phyloP scores from a whole-genome alignment of 2,113 vertebrate genomes.

The Chitala chitala region DNA sequence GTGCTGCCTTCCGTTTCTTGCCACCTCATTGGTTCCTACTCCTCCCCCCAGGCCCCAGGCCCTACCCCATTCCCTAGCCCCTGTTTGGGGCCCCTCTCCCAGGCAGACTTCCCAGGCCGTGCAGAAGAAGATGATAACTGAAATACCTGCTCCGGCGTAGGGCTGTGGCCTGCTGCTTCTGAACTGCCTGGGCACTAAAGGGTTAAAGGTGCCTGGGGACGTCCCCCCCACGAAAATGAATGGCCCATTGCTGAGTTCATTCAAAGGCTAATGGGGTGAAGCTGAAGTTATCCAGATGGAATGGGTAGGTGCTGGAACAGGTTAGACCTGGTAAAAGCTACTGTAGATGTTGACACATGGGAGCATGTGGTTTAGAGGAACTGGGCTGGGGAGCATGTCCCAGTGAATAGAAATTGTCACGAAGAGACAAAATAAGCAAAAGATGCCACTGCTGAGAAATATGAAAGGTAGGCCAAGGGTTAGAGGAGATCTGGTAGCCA shows the following conservation, averaged over 20 bases:
- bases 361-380: constrained; percentile 1
- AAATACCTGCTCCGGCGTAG: constrained; percentile 56
- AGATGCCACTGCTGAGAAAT: background rate
- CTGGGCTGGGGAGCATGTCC: background rate
- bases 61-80: background rate
- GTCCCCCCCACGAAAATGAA: constrained; percentile 52
- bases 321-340: background rate
- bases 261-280: background rate
- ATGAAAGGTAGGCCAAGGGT: background rate
- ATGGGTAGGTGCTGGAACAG: constrained; percentile 3
- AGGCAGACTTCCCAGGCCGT: constrained; percentile 43
- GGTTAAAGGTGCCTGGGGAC: constrained; percentile 67
- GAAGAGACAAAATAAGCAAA: background rate
- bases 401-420: background rate
- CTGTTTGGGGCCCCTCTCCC: constrained; percentile 17
- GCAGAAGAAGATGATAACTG: constrained; percentile 55
- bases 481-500: background rate
- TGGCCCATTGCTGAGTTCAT: constrained; percentile 27
- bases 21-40: constrained; percentile 36
- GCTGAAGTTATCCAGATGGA: background rate
- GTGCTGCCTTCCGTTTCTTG: constrained; percentile 40
- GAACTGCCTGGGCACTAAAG: constrained; percentile 62
- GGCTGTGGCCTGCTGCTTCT: constrained; percentile 24
- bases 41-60: constrained; percentile 4
- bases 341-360: constrained; percentile 7